A percentile compares a stretch with the other conserved stretches of the same genome.
Evolutionary conservation across 2,888 invertebrate species (phyloP).

Genomic region (Monoplex corrugatus): DNA sequence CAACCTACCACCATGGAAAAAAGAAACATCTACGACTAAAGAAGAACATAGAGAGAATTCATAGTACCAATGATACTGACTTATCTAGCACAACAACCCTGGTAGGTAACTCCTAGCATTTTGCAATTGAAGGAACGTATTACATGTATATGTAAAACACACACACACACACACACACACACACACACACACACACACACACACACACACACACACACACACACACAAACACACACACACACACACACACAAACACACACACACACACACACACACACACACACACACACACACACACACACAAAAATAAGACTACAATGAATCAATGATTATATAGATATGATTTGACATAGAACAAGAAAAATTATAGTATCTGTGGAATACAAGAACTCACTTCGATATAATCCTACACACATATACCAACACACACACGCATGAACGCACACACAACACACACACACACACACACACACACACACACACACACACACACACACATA

Average conservation of each 20-base stretch:
- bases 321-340: no score
- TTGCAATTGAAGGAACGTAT: no score
- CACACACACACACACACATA: conserved; percentile 10
- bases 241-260: conserved; percentile 7
- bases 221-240: not conserved
- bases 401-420: not conserved
- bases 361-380: no score
- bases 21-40: no score
- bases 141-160: no score
- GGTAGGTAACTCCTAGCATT: no score
- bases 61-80: no score
- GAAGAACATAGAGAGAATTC: no score
- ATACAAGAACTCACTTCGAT: not conserved
- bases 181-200: conserved; percentile 19
- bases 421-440: not conserved
- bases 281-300: not conserved
- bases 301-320: no score
- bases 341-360: no score
- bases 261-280: not conserved
- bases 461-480: not conserved
- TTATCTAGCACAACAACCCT: no score
- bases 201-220: not conserved
- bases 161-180: not conserved
- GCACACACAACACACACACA: not conserved
- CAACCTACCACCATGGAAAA: no score